Base-by-base conservation (phyloP, 2,113 vertebrate genomes). In the Origma solitaria region DNA sequence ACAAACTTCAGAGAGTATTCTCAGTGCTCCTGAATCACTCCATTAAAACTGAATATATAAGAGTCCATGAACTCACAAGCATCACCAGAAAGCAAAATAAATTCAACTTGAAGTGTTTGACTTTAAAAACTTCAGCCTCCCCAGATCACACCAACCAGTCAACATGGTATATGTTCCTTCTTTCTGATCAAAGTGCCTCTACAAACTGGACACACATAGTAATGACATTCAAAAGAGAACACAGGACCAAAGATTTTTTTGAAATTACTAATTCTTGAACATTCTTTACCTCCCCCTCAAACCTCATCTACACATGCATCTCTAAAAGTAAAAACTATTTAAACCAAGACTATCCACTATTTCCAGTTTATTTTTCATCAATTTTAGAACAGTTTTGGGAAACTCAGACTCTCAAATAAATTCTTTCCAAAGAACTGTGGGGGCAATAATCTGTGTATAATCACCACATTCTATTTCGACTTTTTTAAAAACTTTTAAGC, bases 11-110 rank as follows among this genome's bases (percentile, higher is more conserved):
- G 37, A 78, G 31, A 42, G 14, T 68, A 84, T 79, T 92, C 84
- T 89, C 87, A 87, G 44, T 18, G 14, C 56, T 94, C 61, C 73
- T 86, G 68, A 95, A 96, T 73, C 51, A 92, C 54, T 88, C 35
- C 68, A 92, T 92, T 88, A 94, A 93, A 94, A 92, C 27, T 82
- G 82, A 88, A 82, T 85, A 82, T 68, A 4, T 57, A 47, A 53
- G 45, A 90, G 82, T 75, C 65, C 69, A 68, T 81, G 81, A 97
- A 92, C 27, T 64, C 69, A 47, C 35, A 78, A 80, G 64, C 72
- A 86, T 49, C 72, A 90, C 35, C 58, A 94, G 72, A 90, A 86
- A 60, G 33, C 11, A 83, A 95, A 93, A 94, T 77, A 92, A 82
- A 91, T 69, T 90, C 38, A 77, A 16, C 27, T 40, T 85, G 25